Evolutionary conservation across 2,113 vertebrate species (phyloP), one percentile per base, ranked within the genome.

Genomic region (Zosterops pallidus): DNA sequence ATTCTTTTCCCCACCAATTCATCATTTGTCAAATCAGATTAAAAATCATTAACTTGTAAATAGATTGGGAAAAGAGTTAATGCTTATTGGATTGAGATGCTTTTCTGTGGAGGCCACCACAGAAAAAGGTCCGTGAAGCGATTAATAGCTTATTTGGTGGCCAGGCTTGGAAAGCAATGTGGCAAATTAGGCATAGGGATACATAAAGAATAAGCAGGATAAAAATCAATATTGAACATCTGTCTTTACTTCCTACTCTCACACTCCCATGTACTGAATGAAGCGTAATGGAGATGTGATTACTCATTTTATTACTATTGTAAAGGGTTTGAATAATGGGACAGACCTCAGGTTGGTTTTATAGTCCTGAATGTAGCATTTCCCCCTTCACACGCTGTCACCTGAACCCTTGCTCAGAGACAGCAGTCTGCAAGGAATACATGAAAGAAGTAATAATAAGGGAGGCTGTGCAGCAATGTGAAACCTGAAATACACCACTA

Each of bases 211-310:
- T 68, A 94, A 93, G 84, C 42, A 68, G 53, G 90, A 81, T 93
- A 94, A 95, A 97, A 96, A 96, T 97, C 95, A 95, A 96, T 95
- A 95, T 79, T 46, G 90, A 96, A 83, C 96, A 96, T 86, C 95
- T 96, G 94, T 95, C 86, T 94, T 92, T 62, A 81, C 72, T 95
- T 95, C 86, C 83, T 74, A 42, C 57, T 84, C 80, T 84, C 83
- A 37, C 86, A 56, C 69, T 92, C 88, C 41, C 11, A 2, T 60
- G 65, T 67, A 62, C 64, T 84, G 93, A 94, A 86, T 72, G 90
- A 94, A 75, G 80, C 17, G 13, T 84, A 89, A 89, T 93, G 83
- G 83, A 93, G 92, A 94, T 82, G 83, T 92, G 90, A 90, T 90
- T 88, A 96, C 83, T 93, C 88, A 79, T 86, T 96, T 90, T 92